These are phyloP conservation scores for Antechinus flavipes DNA, from an alignment of 2,113 vertebrate genomes.

Conservation along the genomic window DNA sequence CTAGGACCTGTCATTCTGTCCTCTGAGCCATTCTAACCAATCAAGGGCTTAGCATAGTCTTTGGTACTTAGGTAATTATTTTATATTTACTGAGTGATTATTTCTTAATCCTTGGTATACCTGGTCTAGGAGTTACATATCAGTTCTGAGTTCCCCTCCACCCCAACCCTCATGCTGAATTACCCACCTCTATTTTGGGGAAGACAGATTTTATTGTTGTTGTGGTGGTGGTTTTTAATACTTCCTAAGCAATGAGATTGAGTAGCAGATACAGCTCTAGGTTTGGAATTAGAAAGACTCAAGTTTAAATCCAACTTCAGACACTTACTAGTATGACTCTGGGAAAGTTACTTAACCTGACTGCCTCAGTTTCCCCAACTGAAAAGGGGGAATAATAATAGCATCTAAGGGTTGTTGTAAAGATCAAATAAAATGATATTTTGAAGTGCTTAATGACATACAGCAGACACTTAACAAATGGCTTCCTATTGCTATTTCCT, in stretches of 20 bases:
- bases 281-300: neutral
- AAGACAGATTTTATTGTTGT: neutral
- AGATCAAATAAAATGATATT: too few relatives aligned
- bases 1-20: too few relatives aligned
- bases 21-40: neutral
- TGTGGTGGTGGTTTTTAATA: too few relatives aligned
- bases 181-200: neutral
- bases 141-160: neutral
- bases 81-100: slow-evolving; percentile 14
- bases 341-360: neutral
- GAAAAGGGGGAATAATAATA: too few relatives aligned
- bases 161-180: neutral
- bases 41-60: neutral
- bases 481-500: neutral
- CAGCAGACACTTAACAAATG: neutral
- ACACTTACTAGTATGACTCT: too few relatives aligned
- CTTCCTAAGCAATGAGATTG: neutral
- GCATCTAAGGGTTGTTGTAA: too few relatives aligned
- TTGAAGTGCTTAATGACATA: too few relatives aligned
- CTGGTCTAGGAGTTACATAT: neutral
- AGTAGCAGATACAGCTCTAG: neutral
- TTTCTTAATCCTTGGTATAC: neutral
- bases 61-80: neutral
- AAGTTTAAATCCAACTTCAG: neutral
- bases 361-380: too few relatives aligned